phyloP scores from a whole-genome alignment of 2,797 vertebrate species.

The Eulemur albifrons region DNA sequence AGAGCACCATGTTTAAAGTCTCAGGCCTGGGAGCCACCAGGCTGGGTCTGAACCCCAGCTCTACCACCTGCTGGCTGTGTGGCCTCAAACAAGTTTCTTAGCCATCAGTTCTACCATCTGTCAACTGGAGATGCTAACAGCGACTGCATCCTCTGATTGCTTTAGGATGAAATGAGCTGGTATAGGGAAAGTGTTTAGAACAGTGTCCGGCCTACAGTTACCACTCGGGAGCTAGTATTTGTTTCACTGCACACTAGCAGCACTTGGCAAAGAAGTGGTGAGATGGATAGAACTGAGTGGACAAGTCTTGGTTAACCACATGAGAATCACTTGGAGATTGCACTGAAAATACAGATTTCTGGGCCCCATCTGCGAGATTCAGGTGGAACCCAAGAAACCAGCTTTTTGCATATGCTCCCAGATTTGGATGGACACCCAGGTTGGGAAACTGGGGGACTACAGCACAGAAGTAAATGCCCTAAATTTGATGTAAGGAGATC shows the following conservation, averaged over 20 bases:
- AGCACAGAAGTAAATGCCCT: neutral
- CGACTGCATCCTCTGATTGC: neutral
- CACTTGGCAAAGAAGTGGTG: neutral
- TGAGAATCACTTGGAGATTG: neutral
- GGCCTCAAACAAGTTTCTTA: neutral
- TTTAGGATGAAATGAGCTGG: neutral
- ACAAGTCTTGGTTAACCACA: neutral
- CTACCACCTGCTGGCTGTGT: neutral
- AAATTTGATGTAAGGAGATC: neutral
- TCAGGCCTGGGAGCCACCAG: neutral
- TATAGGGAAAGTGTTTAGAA: neutral
- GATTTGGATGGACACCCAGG: neutral
- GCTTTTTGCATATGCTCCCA: neutral
- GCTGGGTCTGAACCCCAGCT: neutral
- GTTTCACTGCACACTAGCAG: neutral
- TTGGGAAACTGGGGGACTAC: neutral
- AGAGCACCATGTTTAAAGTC: neutral
- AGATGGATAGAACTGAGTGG: rapidly evolving
- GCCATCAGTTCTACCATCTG: neutral
- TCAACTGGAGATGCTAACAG: neutral
- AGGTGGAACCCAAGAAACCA: neutral
- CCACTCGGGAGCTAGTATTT: neutral
- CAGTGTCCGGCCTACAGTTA: neutral
- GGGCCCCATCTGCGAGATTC: neutral
- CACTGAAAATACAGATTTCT: neutral